Percentiles rank a stretch among this genome's conserved stretches.
These are phyloP conservation scores for Crematogaster levior DNA, from an alignment of 2,888 invertebrate species.

Conservation along the genomic window DNA sequence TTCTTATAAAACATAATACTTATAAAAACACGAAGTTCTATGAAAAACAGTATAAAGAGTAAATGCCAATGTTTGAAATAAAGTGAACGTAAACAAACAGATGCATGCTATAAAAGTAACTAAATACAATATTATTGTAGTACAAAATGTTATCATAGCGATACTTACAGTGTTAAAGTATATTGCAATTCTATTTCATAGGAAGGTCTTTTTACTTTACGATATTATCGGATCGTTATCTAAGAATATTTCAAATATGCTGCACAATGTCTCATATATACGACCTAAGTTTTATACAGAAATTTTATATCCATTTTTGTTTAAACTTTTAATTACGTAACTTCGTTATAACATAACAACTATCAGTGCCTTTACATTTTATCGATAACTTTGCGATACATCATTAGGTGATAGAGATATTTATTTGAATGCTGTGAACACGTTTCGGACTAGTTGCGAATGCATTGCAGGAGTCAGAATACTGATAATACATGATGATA, in stretches of 20 bases:
- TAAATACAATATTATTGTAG: slow-evolving; percentile 15
- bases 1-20: slow-evolving; percentile 4
- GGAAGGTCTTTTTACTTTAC: not conserved
- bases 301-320: slow-evolving; percentile 53
- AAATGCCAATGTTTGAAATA: slow-evolving; percentile 10
- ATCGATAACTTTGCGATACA: slow-evolving; percentile 66
- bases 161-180: slow-evolving; percentile 4
- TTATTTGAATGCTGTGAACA: slow-evolving; percentile 72
- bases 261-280: slow-evolving; percentile 51
- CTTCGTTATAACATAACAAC: slow-evolving; percentile 71
- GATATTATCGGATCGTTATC: slow-evolving; percentile 12
- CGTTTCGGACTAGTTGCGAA: slow-evolving; percentile 74
- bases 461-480: slow-evolving; percentile 66
- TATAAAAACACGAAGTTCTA: slow-evolving; percentile 5
- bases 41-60: slow-evolving; percentile 32
- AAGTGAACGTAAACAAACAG: not conserved
- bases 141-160: slow-evolving; percentile 33
- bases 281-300: slow-evolving; percentile 61
- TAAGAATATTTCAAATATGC: slow-evolving; percentile 57
- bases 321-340: slow-evolving; percentile 70
- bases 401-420: slow-evolving; percentile 66
- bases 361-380: slow-evolving; percentile 71
- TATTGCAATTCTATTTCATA: slow-evolving; percentile 14
- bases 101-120: not conserved
- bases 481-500: slow-evolving; percentile 56